A percentile compares a stretch with the other conserved stretches of the same genome.
Evolutionary conservation across 2,113 vertebrate species (phyloP).

Genomic region (Pteronura brasiliensis): DNA sequence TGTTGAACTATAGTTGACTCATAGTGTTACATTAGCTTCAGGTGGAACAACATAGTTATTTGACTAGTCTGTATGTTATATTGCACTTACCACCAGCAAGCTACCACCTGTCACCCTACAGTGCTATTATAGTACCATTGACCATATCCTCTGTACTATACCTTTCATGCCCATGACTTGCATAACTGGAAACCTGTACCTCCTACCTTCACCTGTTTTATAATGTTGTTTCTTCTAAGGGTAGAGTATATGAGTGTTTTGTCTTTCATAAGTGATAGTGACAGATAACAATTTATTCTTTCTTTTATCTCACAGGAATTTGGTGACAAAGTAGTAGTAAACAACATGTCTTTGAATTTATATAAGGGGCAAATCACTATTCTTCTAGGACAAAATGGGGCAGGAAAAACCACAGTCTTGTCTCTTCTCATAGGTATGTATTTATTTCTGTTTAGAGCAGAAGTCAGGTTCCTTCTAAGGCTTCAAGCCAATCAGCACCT

Average conservation of each 20-base stretch:
- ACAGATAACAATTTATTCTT: not conserved
- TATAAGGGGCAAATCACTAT: slow-evolving; percentile 91
- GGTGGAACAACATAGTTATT: not conserved
- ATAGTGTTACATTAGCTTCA: not conserved
- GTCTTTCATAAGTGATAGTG: not conserved
- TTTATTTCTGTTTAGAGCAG: not conserved
- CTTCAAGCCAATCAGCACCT: not conserved
- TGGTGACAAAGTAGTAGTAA: slow-evolving; percentile 83
- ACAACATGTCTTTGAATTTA: slow-evolving; percentile 87
- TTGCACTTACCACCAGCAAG: not conserved
- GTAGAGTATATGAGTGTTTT: not conserved
- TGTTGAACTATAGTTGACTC: not conserved
- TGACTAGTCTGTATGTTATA: not conserved
- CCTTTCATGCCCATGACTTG: not conserved
- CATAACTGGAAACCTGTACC: not conserved
- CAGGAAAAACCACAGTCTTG: slow-evolving; percentile 89
- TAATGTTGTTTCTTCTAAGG: not conserved
- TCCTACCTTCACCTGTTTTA: not conserved
- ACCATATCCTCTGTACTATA: not conserved
- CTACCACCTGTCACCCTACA: not conserved
- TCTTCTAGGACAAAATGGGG: slow-evolving; percentile 89
- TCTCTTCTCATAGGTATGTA: slow-evolving; percentile 89
- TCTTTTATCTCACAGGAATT: slow-evolving; percentile 81
- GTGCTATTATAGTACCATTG: not conserved
- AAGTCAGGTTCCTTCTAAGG: not conserved